These are phyloP conservation scores for Bovichtus variegatus DNA, from an alignment of 2,797 vertebrate species.

Conservation along the genomic window DNA sequence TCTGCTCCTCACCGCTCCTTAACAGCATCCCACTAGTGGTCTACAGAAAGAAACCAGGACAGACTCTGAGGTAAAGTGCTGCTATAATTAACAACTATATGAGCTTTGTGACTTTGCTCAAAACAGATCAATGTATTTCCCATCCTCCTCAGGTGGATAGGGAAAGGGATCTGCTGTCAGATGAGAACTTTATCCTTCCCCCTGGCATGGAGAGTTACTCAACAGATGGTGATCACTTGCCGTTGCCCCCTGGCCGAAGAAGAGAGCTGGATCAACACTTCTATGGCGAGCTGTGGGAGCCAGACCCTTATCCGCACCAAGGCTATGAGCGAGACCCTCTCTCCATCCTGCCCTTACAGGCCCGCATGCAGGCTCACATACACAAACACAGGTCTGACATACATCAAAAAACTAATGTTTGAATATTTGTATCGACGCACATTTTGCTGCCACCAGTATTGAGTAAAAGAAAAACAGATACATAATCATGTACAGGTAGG, in stretches of 20 bases:
- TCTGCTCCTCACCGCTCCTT: neutral
- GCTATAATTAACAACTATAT: neutral
- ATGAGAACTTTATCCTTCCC: constrained; percentile 83
- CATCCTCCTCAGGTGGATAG: constrained; percentile 16
- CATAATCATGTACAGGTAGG: neutral
- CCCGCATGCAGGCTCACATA: constrained; percentile 83
- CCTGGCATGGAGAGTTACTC: constrained; percentile 83
- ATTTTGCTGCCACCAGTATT: neutral
- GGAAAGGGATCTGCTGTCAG: constrained; percentile 63
- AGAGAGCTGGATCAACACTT: constrained; percentile 83
- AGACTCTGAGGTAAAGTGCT: constrained; percentile 30
- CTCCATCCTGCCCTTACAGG: constrained; percentile 70
- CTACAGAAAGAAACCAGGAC: neutral
- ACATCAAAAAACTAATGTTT: neutral
- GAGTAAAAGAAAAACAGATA: neutral
- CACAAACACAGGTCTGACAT: constrained; percentile 86
- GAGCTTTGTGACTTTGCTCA: neutral
- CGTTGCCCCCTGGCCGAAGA: constrained; percentile 78
- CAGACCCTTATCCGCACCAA: constrained; percentile 28
- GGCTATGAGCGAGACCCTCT: constrained; percentile 50
- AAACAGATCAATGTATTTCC: neutral
- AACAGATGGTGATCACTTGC: constrained; percentile 85
- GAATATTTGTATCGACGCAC: neutral
- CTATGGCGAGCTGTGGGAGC: constrained; percentile 73
- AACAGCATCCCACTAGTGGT: constrained; percentile 12